These are phyloP conservation scores for Hiodon alosoides DNA, from an alignment of 2,113 vertebrate species.

Conservation along the genomic window DNA sequence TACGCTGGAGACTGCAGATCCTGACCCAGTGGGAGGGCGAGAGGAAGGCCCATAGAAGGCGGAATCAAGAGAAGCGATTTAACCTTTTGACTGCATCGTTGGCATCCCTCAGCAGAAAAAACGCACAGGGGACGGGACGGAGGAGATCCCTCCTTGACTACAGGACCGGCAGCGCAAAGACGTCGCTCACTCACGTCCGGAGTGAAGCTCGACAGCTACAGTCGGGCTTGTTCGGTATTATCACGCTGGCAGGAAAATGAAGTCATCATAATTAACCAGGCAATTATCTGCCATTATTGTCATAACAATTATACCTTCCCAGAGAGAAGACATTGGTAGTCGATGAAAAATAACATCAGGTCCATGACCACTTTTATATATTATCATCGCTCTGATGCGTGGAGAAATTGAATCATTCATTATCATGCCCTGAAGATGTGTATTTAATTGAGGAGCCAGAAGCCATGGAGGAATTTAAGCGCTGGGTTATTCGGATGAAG, in stretches of 20 bases:
- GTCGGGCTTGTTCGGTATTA: no score
- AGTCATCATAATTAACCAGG: constrained; percentile 4
- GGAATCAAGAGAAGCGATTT: no score
- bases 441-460: neutral
- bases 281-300: constrained; percentile 6
- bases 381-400: neutral
- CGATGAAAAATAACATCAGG: neutral
- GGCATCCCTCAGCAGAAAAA: no score
- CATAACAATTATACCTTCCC: neutral
- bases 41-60: neutral
- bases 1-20: no score
- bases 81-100: no score
- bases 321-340: neutral
- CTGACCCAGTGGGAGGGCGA: neutral
- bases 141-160: no score
- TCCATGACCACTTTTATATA: neutral
- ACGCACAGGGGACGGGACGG: no score
- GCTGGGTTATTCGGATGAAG: neutral
- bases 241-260: neutral
- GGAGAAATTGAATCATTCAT: neutral
- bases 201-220: no score
- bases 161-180: no score
- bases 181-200: no score
- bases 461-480: neutral
- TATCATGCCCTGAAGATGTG: neutral